These are phyloP conservation scores for Acipenser ruthenus DNA, from an alignment of 2,797 vertebrate genomes.

Conservation along the genomic window DNA sequence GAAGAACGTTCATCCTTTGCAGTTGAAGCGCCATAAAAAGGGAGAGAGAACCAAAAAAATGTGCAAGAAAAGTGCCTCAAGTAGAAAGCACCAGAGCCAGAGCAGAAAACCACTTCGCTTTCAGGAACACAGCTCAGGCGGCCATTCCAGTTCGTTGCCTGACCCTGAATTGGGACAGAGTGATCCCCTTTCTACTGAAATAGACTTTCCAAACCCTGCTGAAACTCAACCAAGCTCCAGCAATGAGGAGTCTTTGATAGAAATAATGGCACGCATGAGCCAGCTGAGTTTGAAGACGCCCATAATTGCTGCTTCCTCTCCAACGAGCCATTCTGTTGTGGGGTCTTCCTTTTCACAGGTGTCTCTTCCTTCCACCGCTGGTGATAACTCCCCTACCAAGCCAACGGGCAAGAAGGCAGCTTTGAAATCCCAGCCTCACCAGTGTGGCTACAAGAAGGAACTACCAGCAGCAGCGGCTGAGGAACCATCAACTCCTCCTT, in stretches of 20 bases:
- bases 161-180: conserved; percentile 28
- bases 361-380: conserved; percentile 53
- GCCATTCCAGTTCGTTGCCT: conserved; percentile 28
- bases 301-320: conserved; percentile 22
- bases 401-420: conserved; percentile 29
- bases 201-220: conserved; percentile 22
- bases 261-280: conserved; percentile 77
- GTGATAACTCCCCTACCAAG: conserved; percentile 53
- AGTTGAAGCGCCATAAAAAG: conserved; percentile 70
- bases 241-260: conserved; percentile 64
- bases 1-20: conserved; percentile 74
- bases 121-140: conserved; percentile 46
- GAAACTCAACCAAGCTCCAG: conserved; percentile 30
- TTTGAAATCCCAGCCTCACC: conserved; percentile 8
- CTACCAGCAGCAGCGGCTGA: neutral
- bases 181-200: conserved; percentile 15
- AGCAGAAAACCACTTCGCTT: conserved; percentile 15
- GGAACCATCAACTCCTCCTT: neutral
- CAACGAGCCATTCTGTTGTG: conserved; percentile 46
- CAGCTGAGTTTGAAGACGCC: conserved; percentile 75
- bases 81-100: conserved; percentile 12
- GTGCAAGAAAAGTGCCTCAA: conserved; percentile 43
- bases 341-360: conserved; percentile 44
- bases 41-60: conserved; percentile 38
- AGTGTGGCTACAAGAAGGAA: conserved; percentile 10